These are phyloP conservation scores for Moxostoma hubbsi DNA, from an alignment of 2,797 vertebrate genomes.

Conservation along the genomic window DNA sequence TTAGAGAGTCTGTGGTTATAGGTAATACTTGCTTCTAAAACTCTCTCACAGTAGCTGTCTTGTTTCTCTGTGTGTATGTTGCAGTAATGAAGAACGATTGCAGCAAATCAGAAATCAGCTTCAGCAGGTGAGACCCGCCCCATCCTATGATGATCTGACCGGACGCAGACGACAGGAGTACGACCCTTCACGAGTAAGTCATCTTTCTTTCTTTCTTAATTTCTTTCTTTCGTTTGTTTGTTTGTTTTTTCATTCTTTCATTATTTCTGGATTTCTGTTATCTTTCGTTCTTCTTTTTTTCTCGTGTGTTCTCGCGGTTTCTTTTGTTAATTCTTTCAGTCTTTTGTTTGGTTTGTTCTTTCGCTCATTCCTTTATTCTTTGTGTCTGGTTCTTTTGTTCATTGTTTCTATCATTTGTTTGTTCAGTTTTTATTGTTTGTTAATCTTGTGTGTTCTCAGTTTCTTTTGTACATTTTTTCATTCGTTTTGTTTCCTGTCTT, in stretches of 20 bases:
- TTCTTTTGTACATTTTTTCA: too few species aligned
- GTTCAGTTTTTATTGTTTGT: too few species aligned
- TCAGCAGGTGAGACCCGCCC: conserved; percentile 62
- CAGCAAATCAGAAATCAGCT: conserved; percentile 79
- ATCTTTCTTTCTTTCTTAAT: neutral
- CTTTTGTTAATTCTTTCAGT: too few species aligned
- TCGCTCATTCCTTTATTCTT: too few species aligned
- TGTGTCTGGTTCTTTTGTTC: too few species aligned
- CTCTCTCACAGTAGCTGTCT: conserved; percentile 2
- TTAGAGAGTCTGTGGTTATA: conserved; percentile 1
- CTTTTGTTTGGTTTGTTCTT: too few species aligned
- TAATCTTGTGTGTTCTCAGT: too few species aligned
- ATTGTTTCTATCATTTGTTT: too few species aligned
- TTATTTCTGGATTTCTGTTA: neutral
- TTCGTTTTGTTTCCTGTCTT: too few species aligned
- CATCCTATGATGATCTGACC: conserved; percentile 75
- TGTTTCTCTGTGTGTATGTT: conserved; percentile 12
- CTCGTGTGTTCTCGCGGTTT: too few species aligned
- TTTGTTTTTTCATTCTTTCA: neutral
- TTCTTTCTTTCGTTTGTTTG: neutral
- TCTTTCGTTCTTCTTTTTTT: neutral
- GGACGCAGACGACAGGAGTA: conserved; percentile 70
- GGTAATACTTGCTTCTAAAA: too few species aligned
- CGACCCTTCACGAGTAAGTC: conserved; percentile 79
- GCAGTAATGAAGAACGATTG: conserved; percentile 79